Conservation (phyloP, 2,113 vertebrate genomes). For the Apteryx owenii region DNA sequence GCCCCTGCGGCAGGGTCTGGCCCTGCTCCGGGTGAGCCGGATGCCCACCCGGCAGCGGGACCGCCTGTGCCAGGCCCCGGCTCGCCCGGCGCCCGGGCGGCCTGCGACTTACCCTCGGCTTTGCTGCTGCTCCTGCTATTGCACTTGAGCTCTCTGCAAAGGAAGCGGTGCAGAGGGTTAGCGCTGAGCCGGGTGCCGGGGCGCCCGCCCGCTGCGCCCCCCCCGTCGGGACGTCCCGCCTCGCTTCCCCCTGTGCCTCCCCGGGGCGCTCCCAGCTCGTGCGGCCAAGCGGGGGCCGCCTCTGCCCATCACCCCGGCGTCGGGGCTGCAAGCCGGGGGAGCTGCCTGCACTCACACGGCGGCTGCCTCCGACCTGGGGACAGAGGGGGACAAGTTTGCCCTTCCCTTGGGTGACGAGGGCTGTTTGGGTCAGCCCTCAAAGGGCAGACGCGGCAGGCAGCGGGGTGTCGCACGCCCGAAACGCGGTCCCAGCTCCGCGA, state of each 20-base stretch:
- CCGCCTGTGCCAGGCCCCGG: background rate
- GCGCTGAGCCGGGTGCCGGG: background rate
- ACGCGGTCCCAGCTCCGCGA: background rate
- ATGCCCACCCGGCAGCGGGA: background rate
- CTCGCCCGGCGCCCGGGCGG: background rate
- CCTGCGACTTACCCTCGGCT: slow-evolving; percentile 77
- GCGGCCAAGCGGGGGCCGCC: background rate
- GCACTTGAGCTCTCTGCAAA: slow-evolving; percentile 79
- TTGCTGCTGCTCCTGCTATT: slow-evolving; percentile 78
- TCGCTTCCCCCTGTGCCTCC: background rate
- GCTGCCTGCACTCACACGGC: background rate
- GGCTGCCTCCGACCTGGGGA: background rate
- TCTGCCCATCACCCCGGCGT: background rate
- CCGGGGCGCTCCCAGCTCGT: background rate
- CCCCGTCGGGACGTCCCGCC: too few relatives aligned
- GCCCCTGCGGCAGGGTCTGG: fast-evolving
- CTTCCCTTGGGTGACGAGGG: too few relatives aligned
- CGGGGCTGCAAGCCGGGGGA: background rate
- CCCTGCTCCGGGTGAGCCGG: background rate
- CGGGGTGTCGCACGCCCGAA: background rate
- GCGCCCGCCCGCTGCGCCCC: background rate
- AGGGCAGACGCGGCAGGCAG: too few relatives aligned
- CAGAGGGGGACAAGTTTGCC: background rate
- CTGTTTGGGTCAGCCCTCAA: too few relatives aligned
- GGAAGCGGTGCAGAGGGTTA: slow-evolving; percentile 19